phyloP scores from a whole-genome alignment of 2,113 vertebrate species.

The Oncorhynchus tshawytscha region DNA sequence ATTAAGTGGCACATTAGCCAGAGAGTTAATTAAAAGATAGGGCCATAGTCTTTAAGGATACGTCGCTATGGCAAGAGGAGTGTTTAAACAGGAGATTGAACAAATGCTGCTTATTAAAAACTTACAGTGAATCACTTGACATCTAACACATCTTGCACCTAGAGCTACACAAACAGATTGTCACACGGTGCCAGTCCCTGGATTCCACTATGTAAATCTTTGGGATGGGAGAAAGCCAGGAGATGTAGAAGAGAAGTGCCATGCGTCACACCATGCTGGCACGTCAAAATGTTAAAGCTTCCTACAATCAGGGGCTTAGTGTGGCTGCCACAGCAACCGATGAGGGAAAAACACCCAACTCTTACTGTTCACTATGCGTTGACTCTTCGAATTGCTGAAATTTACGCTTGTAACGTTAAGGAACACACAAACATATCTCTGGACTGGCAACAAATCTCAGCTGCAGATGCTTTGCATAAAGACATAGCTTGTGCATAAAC shows the following conservation, averaged over 20 bases:
- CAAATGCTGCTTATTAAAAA: constrained; percentile 81
- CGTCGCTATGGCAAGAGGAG: constrained; percentile 51
- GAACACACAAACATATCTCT: too few species aligned
- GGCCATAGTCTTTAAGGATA: constrained; percentile 71
- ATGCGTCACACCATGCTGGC: constrained; percentile 51
- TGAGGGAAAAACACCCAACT: background rate
- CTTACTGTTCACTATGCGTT: background rate
- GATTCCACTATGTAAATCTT: constrained; percentile 72
- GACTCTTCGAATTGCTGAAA: too few species aligned
- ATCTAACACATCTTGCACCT: constrained; percentile 70
- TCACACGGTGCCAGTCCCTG: constrained; percentile 51
- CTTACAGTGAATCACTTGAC: constrained; percentile 77
- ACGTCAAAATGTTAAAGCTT: constrained; percentile 52
- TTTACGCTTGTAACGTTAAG: too few species aligned
- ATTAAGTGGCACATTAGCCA: constrained; percentile 81
- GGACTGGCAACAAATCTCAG: too few species aligned
- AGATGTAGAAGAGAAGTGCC: constrained; percentile 23
- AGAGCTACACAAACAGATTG: constrained; percentile 76
- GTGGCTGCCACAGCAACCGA: constrained; percentile 26
- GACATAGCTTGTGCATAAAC: background rate
- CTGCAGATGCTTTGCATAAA: too few species aligned
- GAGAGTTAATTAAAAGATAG: constrained; percentile 82
- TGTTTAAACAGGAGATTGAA: constrained; percentile 81
- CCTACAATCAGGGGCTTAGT: constrained; percentile 50
- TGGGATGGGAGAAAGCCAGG: constrained; percentile 49